phyloP scores from a whole-genome alignment of 1,140 invertebrate species.

The Pomacea maculata region DNA sequence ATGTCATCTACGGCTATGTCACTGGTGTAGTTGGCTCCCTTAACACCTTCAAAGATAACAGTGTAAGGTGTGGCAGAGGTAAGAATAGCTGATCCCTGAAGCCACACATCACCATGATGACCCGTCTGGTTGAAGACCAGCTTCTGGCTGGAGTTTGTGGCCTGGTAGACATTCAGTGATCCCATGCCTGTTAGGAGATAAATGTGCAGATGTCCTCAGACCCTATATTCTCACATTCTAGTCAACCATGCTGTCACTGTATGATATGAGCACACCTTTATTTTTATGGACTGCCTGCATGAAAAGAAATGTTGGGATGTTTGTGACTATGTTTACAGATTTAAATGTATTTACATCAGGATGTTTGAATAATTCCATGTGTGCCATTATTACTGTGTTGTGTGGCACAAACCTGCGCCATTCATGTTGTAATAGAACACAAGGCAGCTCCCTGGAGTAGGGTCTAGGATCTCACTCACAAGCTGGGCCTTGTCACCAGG shows the following conservation, averaged over 20 bases:
- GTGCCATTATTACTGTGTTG: not conserved
- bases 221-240: not conserved
- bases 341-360: constrained; percentile 14
- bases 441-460: constrained; percentile 39
- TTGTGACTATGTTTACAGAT: constrained; percentile 17
- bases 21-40: constrained; percentile 29
- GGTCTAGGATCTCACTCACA: constrained; percentile 27
- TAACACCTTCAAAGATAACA: constrained; percentile 32
- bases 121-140: constrained; percentile 26
- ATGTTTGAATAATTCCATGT: not conserved
- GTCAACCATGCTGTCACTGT: no score
- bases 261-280: no score
- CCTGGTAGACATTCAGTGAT: constrained; percentile 54
- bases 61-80: constrained; percentile 5
- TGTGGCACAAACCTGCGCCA: constrained; percentile 62
- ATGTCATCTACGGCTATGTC: constrained; percentile 41
- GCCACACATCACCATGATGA: constrained; percentile 41
- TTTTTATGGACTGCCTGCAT: no score
- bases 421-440: constrained; percentile 80
- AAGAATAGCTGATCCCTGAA: constrained; percentile 26
- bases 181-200: constrained; percentile 27
- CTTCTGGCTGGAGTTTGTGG: not conserved
- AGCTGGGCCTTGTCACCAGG: constrained; percentile 46
- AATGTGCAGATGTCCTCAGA: not conserved
- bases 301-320: not conserved